Conservation (phyloP, 1,140 invertebrate species). For the Drosophila obscura region DNA sequence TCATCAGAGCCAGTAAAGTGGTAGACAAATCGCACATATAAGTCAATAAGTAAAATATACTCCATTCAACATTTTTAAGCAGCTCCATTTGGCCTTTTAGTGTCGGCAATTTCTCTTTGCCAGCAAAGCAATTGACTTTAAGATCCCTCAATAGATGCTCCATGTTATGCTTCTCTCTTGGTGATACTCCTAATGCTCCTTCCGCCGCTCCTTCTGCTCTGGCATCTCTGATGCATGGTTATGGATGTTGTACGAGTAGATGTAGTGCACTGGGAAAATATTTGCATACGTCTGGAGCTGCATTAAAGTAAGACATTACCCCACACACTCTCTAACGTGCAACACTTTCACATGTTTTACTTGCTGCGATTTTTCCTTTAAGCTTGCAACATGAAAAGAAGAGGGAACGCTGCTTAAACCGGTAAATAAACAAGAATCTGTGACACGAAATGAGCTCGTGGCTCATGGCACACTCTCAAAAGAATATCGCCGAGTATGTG, state of each 20-base stretch:
- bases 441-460: conserved; percentile 66
- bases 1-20: neutral
- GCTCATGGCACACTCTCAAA: conserved; percentile 29
- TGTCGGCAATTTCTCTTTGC: conserved; percentile 38
- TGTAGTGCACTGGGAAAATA: neutral
- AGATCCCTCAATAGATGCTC: neutral
- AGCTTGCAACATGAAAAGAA: conserved; percentile 29
- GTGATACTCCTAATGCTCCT: too few relatives aligned
- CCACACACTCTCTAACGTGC: conserved; percentile 8
- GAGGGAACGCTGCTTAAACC: conserved; percentile 38
- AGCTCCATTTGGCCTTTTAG: conserved; percentile 41
- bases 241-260: conserved; percentile 14
- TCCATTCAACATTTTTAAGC: conserved; percentile 14
- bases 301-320: conserved; percentile 18
- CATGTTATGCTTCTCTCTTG: too few relatives aligned
- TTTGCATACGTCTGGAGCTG: conserved; percentile 35
- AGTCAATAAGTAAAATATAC: conserved; percentile 26
- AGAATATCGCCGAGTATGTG: conserved; percentile 36
- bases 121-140: conserved; percentile 11
- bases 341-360: conserved; percentile 10
- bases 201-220: neutral
- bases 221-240: conserved; percentile 33
- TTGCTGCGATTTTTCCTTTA: conserved; percentile 32
- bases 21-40: neutral
- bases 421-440: conserved; percentile 69